phyloP scores from a whole-genome alignment of 2,888 invertebrate genomes.

The Rotaria magnacalcarata region DNA sequence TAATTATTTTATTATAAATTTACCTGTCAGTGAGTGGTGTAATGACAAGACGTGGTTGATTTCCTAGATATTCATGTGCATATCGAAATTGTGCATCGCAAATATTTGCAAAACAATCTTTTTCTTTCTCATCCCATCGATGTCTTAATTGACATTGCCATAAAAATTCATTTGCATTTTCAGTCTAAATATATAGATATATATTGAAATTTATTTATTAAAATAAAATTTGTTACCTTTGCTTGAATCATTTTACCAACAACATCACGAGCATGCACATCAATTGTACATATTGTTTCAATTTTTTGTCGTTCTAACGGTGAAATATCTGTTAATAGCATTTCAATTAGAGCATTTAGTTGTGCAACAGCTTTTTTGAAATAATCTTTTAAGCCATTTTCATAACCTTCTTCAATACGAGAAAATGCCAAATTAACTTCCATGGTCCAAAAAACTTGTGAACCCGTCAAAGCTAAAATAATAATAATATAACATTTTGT shows the following conservation, averaged over 20 bases:
- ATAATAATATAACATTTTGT: neutral
- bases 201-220: too few species aligned
- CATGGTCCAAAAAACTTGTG: constrained; percentile 96
- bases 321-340: constrained; percentile 79
- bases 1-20: neutral
- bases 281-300: constrained; percentile 86
- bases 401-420: constrained; percentile 86
- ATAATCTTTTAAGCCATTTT: constrained; percentile 90
- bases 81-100: constrained; percentile 92
- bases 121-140: constrained; percentile 82
- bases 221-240: constrained; percentile 35
- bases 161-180: constrained; percentile 80
- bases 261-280: constrained; percentile 87
- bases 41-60: constrained; percentile 87
- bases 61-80: constrained; percentile 89
- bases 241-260: constrained; percentile 80
- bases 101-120: constrained; percentile 89
- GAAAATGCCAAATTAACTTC: constrained; percentile 85
- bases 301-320: constrained; percentile 89
- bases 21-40: constrained; percentile 78
- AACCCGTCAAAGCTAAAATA: constrained; percentile 73
- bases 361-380: constrained; percentile 72
- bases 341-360: constrained; percentile 78
- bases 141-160: constrained; percentile 86
- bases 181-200: constrained; percentile 53